phyloP scores from a whole-genome alignment of 2,888 invertebrate genomes.

The Plebejus anna region DNA sequence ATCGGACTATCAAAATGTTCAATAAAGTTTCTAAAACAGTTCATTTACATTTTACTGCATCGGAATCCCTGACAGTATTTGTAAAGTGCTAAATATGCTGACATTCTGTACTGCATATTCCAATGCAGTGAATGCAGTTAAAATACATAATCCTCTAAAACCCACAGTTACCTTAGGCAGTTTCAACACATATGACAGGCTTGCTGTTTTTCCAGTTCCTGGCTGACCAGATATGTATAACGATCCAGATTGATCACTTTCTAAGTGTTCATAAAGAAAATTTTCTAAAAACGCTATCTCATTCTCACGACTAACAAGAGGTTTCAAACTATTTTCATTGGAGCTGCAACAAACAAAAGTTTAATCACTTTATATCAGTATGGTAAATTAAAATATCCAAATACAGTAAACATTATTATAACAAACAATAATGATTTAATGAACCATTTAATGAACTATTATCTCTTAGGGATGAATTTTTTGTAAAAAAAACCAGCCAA shows the following conservation, averaged over 20 bases:
- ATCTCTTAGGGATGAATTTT: too few relatives aligned
- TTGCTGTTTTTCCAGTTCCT: constrained; percentile 98
- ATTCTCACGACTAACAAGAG: constrained; percentile 87
- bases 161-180: constrained; percentile 78
- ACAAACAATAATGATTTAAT: neutral
- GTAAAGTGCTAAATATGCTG: neutral
- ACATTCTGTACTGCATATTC: too few relatives aligned
- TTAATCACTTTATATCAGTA: too few relatives aligned
- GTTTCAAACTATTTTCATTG: constrained; percentile 42
- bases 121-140: neutral
- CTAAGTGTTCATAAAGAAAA: constrained; percentile 85
- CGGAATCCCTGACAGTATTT: too few relatives aligned
- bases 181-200: constrained; percentile 86
- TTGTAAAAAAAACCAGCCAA: too few relatives aligned
- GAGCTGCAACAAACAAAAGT: neutral
- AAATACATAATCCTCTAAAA: neutral
- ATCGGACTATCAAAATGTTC: neutral
- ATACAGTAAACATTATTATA: neutral
- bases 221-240: constrained; percentile 98
- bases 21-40: too few relatives aligned
- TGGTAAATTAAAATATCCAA: neutral
- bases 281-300: constrained; percentile 84
- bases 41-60: too few relatives aligned
- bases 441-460: too few relatives aligned
- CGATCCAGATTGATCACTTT: constrained; percentile 85